A percentile compares a stretch with the other conserved stretches of the same genome.
These are phyloP conservation scores for Lampris incognitus DNA, from an alignment of 2,113 vertebrate species.

Conservation along the genomic window DNA sequence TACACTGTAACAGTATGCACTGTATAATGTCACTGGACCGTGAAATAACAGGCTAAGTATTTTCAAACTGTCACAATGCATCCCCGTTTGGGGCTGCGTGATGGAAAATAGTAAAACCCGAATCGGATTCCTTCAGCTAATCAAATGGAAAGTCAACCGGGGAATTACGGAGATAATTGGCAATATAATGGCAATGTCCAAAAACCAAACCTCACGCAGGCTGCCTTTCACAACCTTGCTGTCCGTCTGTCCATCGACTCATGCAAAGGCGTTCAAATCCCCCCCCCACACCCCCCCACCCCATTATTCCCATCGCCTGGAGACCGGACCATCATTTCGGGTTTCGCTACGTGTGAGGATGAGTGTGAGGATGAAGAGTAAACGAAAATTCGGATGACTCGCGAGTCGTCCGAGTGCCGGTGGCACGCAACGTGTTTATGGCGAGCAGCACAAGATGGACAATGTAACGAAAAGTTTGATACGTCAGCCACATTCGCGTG, in stretches of 20 bases:
- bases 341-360: no score
- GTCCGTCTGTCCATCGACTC: conserved; percentile 20
- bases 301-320: background rate
- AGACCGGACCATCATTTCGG: no score
- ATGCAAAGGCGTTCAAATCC: conserved; percentile 4
- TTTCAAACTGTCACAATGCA: conserved; percentile 44
- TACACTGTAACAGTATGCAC: conserved; percentile 7
- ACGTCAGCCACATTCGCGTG: background rate
- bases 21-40: conserved; percentile 33
- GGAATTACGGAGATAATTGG: conserved; percentile 57
- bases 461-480: conserved; percentile 45
- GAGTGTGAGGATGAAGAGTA: conserved; percentile 1
- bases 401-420: background rate
- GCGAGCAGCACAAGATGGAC: background rate
- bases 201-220: conserved; percentile 50
- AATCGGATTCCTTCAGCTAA: conserved; percentile 47
- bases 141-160: conserved; percentile 55
- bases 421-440: background rate
- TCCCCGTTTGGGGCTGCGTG: conserved; percentile 28
- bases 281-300: no score
- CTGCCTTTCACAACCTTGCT: conserved; percentile 32
- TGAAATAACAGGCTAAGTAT: conserved; percentile 19
- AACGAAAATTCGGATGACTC: background rate
- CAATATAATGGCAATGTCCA: conserved; percentile 57
- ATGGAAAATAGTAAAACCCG: conserved; percentile 48